Evolutionary conservation across 2,888 invertebrate genomes (phyloP).

Genomic region (Acrobasis repandana): DNA sequence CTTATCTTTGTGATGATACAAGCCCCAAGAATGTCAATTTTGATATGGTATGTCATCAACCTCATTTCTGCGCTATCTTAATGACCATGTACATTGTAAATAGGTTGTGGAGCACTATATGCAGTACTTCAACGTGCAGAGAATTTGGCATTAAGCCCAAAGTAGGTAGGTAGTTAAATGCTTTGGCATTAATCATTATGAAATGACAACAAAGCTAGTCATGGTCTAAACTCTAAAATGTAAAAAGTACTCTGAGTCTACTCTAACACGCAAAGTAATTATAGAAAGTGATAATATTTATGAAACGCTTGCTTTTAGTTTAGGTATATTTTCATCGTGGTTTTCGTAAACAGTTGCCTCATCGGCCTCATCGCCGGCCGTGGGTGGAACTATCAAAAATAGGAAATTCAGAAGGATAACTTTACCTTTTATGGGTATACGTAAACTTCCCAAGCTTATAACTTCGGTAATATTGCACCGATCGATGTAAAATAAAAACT

Average conservation of each 20-base stretch:
- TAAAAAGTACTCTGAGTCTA: background rate
- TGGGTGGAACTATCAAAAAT: background rate
- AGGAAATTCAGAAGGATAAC: background rate
- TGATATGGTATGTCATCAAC: slow-evolving; percentile 1
- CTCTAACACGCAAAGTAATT: slow-evolving; percentile 5
- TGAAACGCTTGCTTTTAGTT: slow-evolving; percentile 17
- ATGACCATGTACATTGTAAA: background rate
- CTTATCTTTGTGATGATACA: background rate
- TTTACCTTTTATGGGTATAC: background rate
- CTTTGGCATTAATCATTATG: slow-evolving; percentile 11
- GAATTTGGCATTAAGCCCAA: slow-evolving; percentile 9
- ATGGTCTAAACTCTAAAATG: background rate
- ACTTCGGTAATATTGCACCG: too few relatives aligned
- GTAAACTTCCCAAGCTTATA: too few relatives aligned
- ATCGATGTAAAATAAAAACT: too few relatives aligned
- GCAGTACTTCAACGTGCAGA: background rate
- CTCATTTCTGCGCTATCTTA: background rate
- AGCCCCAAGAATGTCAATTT: background rate
- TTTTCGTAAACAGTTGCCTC: slow-evolving; percentile 32
- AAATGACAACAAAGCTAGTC: slow-evolving; percentile 13
- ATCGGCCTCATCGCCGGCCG: slow-evolving; percentile 22
- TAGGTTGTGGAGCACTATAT: background rate
- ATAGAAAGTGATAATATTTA: slow-evolving; percentile 16
- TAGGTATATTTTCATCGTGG: slow-evolving; percentile 30
- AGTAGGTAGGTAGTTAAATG: background rate